Evolutionary conservation across 2,888 invertebrate species (phyloP).

Genomic region (Petrolisthes cinctipes): DNA sequence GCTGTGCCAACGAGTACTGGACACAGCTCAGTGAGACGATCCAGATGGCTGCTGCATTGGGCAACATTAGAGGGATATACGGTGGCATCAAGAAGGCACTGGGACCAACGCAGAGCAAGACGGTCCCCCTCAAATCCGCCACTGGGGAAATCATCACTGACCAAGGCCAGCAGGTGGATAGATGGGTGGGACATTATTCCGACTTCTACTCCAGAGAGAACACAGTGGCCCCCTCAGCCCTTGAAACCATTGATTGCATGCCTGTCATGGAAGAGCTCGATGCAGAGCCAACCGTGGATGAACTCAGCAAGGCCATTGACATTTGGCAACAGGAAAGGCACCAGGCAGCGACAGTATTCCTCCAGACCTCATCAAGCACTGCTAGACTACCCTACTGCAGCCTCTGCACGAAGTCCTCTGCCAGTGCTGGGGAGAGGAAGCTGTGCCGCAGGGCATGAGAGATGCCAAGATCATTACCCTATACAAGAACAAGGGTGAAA

Average conservation of each 20-base stretch:
- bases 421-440: too few relatives aligned
- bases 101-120: too few relatives aligned
- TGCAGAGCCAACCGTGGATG: constrained; percentile 9
- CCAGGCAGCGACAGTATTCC: constrained; percentile 39
- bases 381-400: too few relatives aligned
- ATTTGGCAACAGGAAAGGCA: constrained; percentile 26
- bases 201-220: too few relatives aligned
- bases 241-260: neutral
- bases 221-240: neutral
- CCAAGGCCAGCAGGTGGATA: too few relatives aligned
- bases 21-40: constrained; percentile 9
- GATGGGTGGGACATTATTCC: too few relatives aligned
- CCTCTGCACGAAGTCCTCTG: too few relatives aligned
- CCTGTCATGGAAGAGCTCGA: constrained; percentile 29
- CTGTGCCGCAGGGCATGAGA: too few relatives aligned
- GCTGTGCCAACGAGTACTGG: constrained; percentile 34
- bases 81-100: constrained; percentile 28
- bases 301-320: constrained; percentile 29
- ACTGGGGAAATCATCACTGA: too few relatives aligned
- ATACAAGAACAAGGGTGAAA: too few relatives aligned
- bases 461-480: too few relatives aligned
- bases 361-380: constrained; percentile 23
- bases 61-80: constrained; percentile 13
- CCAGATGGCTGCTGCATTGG: neutral
- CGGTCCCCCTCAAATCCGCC: too few relatives aligned